Conservation (phyloP, 2,113 vertebrate species). For the Ailurus styani region DNA sequence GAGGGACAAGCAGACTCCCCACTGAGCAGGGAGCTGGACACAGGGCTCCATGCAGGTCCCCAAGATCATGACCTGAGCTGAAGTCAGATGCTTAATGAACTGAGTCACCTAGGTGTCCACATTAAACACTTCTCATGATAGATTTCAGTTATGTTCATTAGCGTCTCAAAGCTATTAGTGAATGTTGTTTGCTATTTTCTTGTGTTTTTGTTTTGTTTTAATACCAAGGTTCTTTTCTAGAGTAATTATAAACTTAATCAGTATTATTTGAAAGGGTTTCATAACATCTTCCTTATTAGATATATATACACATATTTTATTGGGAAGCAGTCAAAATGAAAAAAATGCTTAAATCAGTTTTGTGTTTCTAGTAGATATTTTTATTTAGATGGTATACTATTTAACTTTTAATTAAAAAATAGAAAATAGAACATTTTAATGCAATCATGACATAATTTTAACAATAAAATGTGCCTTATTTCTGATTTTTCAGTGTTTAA, state of each 20-base stretch:
- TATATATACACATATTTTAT: background rate
- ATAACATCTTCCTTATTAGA: background rate
- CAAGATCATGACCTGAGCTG: background rate
- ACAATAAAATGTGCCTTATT: background rate
- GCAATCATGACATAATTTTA: background rate
- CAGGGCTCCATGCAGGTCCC: background rate
- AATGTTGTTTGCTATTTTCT: background rate
- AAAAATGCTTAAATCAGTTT: background rate
- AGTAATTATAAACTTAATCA: background rate
- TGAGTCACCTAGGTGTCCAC: background rate
- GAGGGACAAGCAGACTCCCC: background rate
- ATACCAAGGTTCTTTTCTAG: background rate
- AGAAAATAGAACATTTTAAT: conserved; percentile 18
- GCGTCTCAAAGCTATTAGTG: background rate
- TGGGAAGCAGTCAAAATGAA: conserved; percentile 7
- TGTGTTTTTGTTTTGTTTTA: background rate
- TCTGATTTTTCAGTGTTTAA: background rate
- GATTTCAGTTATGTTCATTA: conserved; percentile 3
- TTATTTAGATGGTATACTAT: background rate
- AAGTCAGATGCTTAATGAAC: background rate
- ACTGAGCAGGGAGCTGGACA: background rate
- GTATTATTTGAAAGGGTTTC: conserved; percentile 2
- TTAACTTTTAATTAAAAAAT: conserved; percentile 7
- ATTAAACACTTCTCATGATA: background rate
- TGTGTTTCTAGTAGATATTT: background rate